Evolutionary conservation across 2,888 invertebrate species (phyloP), one percentile per base, ranked within the genome.

Genomic region (Syrista parreyssii): DNA sequence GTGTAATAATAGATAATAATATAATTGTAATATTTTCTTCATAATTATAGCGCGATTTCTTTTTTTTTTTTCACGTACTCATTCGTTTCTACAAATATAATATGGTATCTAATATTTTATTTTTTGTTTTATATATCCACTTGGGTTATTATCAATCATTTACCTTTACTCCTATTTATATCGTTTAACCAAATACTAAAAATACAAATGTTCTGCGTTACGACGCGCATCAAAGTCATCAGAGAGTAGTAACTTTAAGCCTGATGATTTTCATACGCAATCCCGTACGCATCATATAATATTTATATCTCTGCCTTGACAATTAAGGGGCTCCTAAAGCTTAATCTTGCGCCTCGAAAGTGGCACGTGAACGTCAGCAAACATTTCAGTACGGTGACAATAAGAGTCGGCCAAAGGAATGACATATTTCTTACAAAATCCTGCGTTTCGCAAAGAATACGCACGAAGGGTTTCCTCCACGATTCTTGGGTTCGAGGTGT

Each of bases 1-100:
- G 89, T 90, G 89, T 91, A 90, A 89, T 90, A 90, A 90, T 90
- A 89, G 87, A 88, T 90, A 90, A 89, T 89, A 88, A 90, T 90
- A 82, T 84, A 80, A 84, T 84, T 75, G 80, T 89, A 89, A 88
- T 89, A 87, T 89, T 89, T 88, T 88, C 85, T 86, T 86, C 83
- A 86, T 89, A 89, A 88, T 89, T 87, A 89, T 89, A 90, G 88
- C 89, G 88, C 88, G 87, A 88, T 87, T 86, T 87, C 72, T 77
- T 79, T 84, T 87, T 85, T 77, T 79, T 84, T 87, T 85, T 84
- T 87, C 88, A 87, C 88, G 88, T 89, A 86, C 87, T 89, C 86
- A 84, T 86, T 88, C 85, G 83, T 89, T 88, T 90, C 89, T 90
- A 90, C 89, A 90, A 91, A 90, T 90, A 89, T 89, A 90, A 88